A percentile compares a stretch with the other conserved stretches of the same genome.
phyloP scores from a whole-genome alignment of 2,888 invertebrate genomes.

The Noctuana brunneofusca region DNA sequence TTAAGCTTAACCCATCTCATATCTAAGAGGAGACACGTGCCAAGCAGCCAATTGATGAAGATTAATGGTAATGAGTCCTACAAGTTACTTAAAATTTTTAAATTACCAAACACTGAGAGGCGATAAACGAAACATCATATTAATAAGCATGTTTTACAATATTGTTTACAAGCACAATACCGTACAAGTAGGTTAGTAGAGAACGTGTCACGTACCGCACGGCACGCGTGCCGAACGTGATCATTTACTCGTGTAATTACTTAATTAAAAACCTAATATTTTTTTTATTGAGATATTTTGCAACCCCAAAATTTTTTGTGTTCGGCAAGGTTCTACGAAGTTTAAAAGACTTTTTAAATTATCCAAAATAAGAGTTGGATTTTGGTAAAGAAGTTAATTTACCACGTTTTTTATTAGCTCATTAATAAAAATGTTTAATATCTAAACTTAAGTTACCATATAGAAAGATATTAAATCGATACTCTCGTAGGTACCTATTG shows the following conservation, averaged over 20 bases:
- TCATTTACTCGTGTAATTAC: conserved; percentile 4
- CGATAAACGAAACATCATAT: neutral
- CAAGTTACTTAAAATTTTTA: neutral
- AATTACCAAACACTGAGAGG: too few species aligned
- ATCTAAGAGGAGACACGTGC: too few species aligned
- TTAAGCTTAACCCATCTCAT: too few species aligned
- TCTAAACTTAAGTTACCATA: too few species aligned
- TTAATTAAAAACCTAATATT: conserved; percentile 9
- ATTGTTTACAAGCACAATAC: neutral
- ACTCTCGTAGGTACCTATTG: too few species aligned
- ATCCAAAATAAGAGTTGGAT: too few species aligned
- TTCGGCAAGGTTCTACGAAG: neutral
- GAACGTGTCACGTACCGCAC: conserved; percentile 2
- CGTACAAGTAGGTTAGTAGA: conserved; percentile 8
- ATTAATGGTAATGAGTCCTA: too few species aligned
- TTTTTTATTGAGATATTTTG: conserved; percentile 12
- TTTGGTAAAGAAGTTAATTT: too few species aligned
- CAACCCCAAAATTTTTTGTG: neutral
- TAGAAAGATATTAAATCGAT: too few species aligned
- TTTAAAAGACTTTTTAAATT: neutral
- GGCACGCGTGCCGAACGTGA: conserved; percentile 21
- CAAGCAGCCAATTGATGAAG: too few species aligned
- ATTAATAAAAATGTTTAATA: too few species aligned
- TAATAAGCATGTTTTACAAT: conserved; percentile 2
- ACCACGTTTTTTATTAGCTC: too few species aligned